Evolutionary conservation across 1,140 invertebrate species (phyloP), one percentile per base, ranked within the genome.

Genomic region (Zaprionus inermis): DNA sequence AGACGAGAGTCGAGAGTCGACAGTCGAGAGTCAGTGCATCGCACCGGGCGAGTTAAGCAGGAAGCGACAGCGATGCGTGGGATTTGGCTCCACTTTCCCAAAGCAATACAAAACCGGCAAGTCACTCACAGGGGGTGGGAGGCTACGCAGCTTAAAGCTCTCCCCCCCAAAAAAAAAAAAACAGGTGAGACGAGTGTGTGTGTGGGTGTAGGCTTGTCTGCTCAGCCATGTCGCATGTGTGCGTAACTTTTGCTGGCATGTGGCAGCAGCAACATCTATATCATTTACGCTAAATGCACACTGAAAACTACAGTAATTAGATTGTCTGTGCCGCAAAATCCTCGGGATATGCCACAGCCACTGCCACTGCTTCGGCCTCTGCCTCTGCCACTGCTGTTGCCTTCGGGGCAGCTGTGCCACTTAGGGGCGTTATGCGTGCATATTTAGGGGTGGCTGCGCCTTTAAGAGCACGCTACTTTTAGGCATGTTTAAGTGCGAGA

Each of bases 261-360:
- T 56, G 34, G 44, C 56, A 71, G 60, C 63, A 57, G 49, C 28
- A 22, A 24, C 54, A 55, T 49, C 65, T 60, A 38, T 85, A 78
- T 84, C 78, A 85, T 88, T 88, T 79, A 85, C 82, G 83, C 82
- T 82, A 71, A 88, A 88, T 82, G 82, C 82, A 82, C 82, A 79
- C 72, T 70, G 72, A 76, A 72, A 77, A 79, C 79, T 52, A 71
- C 57, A 44, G 64, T 83, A 86, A 88, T 88, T 88, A 86, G 79
- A 82, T 82, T 85, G 75, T 85, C 72, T 81, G 67, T 72, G 81
- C 81, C 76, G 44, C 63, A 66, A 82, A 82, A 83, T 83, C 72
- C 68, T 79, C 38, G 16, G 38, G 38, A 3, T 44, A n/a, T 38
- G 36, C 14, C 36, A 28, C 24, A 28, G 24, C 1, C 24, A 28